These are phyloP conservation scores for Myrmecobius fasciatus DNA, from an alignment of 2,113 vertebrate genomes.

Conservation along the genomic window DNA sequence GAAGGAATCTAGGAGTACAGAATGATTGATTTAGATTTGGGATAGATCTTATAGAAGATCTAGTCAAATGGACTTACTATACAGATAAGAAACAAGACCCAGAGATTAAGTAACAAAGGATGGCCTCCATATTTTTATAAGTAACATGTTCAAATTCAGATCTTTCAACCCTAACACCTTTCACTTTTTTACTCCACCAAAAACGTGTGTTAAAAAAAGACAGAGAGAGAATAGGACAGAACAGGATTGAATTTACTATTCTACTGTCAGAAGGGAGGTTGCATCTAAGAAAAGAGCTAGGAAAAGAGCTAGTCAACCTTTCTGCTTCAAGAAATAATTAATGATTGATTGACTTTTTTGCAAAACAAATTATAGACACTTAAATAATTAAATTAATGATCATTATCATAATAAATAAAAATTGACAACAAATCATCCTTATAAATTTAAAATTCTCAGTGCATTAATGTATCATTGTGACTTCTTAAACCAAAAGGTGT, in stretches of 20 bases:
- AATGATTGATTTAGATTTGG: too few relatives aligned
- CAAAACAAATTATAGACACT: background rate
- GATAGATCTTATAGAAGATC: too few relatives aligned
- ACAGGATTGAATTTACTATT: background rate
- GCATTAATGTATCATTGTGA: background rate
- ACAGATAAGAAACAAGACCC: too few relatives aligned
- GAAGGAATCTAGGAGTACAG: too few relatives aligned
- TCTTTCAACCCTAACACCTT: too few relatives aligned
- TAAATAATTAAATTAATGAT: background rate
- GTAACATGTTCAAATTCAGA: too few relatives aligned
- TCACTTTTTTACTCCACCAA: too few relatives aligned
- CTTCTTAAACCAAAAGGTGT: background rate
- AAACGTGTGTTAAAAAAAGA: too few relatives aligned
- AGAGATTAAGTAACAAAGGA: too few relatives aligned
- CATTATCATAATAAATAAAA: background rate
- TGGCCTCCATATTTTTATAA: too few relatives aligned
- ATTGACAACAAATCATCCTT: background rate
- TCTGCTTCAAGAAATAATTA: background rate
- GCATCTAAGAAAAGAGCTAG: background rate
- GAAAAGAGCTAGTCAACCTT: background rate
- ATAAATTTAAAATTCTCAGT: background rate
- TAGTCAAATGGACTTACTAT: too few relatives aligned
- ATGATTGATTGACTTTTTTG: background rate
- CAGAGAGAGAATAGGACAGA: too few relatives aligned
- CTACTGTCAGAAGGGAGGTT: background rate